A percentile compares a stretch with the other conserved stretches of the same genome.
Evolutionary conservation across 2,113 vertebrate species (phyloP).

Genomic region (Silurus glanis): DNA sequence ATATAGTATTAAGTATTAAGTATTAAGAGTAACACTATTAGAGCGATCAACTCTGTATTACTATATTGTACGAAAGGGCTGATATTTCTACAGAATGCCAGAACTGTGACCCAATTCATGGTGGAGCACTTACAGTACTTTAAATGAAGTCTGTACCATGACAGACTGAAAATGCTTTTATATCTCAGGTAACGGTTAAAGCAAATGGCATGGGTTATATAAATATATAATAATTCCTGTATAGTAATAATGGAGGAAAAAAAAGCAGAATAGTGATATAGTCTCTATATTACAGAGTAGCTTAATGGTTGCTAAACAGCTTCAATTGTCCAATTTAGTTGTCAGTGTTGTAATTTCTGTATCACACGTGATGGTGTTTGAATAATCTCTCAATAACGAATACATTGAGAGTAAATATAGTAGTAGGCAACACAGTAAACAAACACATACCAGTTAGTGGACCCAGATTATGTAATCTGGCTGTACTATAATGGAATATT

Average conservation of each 20-base stretch:
- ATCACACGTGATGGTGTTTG: constrained; percentile 6
- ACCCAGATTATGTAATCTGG: constrained; percentile 3
- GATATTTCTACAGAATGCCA: constrained; percentile 31
- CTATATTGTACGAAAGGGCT: constrained; percentile 17
- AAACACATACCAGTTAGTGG: constrained; percentile 13
- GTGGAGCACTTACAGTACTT: not conserved
- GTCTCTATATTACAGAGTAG: constrained; percentile 41
- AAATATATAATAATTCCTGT: not conserved
- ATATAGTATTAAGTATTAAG: not conserved
- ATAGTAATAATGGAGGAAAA: not conserved
- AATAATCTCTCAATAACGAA: constrained; percentile 14
- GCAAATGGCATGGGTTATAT: not conserved
- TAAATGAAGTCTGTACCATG: not conserved
- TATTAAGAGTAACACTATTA: constrained; percentile 4
- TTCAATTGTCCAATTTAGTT: constrained; percentile 23
- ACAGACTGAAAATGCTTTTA: not conserved
- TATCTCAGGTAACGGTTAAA: not conserved
- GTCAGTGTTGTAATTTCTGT: constrained; percentile 42
- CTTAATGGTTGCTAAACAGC: constrained; percentile 34
- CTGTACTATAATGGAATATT: constrained; percentile 22
- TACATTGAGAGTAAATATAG: constrained; percentile 11
- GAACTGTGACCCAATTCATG: constrained; percentile 36
- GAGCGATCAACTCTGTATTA: constrained; percentile 21
- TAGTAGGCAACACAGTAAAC: constrained; percentile 4
- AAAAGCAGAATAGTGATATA: constrained; percentile 12